Conservation (phyloP, 2,888 invertebrate species). For the Parasteatoda lunata region DNA sequence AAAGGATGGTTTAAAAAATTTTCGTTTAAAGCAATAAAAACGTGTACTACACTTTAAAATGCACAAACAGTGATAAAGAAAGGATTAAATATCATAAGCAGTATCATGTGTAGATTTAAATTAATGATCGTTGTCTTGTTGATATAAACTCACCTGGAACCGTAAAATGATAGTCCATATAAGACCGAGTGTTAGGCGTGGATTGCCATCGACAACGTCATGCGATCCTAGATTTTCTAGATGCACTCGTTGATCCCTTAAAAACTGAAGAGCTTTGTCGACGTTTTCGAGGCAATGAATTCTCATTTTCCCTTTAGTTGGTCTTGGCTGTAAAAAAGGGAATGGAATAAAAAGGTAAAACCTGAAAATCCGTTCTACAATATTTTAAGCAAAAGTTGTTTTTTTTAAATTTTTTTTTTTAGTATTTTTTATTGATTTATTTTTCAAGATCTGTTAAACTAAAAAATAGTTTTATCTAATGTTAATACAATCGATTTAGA, state of each 20-base stretch:
- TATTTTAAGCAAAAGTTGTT: not conserved
- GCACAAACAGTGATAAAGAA: no score
- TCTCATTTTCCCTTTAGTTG: conserved; percentile 99
- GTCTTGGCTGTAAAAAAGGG: conserved; percentile 83
- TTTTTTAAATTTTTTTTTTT: no score
- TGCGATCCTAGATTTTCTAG: conserved; percentile 99
- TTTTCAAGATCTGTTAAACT: no score
- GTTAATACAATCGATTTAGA: no score
- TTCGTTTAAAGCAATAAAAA: no score
- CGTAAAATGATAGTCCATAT: conserved; percentile 99
- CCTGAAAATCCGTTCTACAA: not conserved
- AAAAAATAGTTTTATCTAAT: no score
- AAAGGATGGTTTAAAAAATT: no score
- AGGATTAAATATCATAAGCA: no score
- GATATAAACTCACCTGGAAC: conserved; percentile 85
- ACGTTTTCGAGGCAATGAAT: conserved; percentile 99
- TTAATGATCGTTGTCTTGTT: no score
- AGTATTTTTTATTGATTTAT: no score
- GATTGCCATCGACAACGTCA: conserved; percentile 99
- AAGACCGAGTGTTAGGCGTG: conserved; percentile 95
- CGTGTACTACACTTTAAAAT: no score
- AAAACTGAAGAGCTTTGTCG: conserved; percentile 98
- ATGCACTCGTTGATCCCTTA: conserved; percentile 96
- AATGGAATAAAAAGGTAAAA: not conserved
- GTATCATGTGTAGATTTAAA: no score